phyloP scores from a whole-genome alignment of 2,113 vertebrate genomes.

The Paedocypris sp. region DNA sequence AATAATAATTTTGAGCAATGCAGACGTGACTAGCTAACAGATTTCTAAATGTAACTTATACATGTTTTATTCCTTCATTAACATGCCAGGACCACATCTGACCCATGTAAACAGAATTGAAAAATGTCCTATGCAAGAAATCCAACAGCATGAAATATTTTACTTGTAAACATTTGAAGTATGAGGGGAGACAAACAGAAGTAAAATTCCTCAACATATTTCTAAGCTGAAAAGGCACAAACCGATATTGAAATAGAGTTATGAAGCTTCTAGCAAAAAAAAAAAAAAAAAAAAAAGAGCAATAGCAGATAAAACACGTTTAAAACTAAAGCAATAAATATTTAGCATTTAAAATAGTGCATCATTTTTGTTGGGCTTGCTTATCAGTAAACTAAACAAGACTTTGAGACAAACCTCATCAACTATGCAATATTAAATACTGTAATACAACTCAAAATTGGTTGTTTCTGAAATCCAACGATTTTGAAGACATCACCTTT shows the following conservation, averaged over 20 bases:
- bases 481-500: background rate
- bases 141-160: background rate
- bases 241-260: too few relatives aligned
- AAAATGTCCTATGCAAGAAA: background rate
- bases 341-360: slow-evolving; percentile 1
- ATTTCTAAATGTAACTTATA: too few relatives aligned
- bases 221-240: slow-evolving; percentile 18
- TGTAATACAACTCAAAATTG: background rate
- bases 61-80: too few relatives aligned
- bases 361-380: slow-evolving; percentile 4
- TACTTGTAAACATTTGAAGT: background rate
- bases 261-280: too few relatives aligned
- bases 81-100: too few relatives aligned
- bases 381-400: too few relatives aligned
- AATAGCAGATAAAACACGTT: background rate
- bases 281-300: background rate
- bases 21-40: too few relatives aligned
- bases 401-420: too few relatives aligned
- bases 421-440: background rate
- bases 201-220: background rate
- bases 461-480: background rate
- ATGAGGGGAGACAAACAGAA: too few relatives aligned
- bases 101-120: too few relatives aligned
- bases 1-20: too few relatives aligned
- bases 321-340: background rate